Evolutionary conservation across 2,113 vertebrate species (phyloP).

Genomic region (Poeciliopsis turrubarensis): DNA sequence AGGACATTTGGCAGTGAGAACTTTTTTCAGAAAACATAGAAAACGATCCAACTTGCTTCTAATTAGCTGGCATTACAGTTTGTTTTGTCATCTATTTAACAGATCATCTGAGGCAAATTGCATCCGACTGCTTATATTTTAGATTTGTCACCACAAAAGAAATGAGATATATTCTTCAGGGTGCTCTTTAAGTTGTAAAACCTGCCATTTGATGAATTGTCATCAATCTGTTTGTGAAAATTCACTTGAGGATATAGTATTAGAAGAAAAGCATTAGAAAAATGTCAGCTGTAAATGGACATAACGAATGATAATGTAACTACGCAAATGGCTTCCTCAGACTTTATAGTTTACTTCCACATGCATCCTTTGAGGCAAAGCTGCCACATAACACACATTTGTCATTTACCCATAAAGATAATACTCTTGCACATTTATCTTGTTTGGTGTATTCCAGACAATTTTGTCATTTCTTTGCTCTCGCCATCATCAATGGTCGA

Average conservation of each 20-base stretch:
- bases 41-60: neutral
- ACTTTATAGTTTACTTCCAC: neutral
- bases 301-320: neutral
- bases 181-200: neutral
- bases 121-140: neutral
- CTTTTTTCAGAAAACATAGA: neutral
- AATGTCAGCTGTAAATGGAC: neutral
- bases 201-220: neutral
- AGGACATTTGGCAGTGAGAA: neutral
- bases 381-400: neutral
- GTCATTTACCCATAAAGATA: neutral
- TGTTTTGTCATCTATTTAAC: conserved; percentile 3
- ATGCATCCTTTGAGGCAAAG: neutral
- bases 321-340: neutral
- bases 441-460: neutral
- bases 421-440: neutral
- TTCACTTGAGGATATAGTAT: neutral
- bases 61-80: neutral
- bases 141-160: neutral
- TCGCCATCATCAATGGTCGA: neutral
- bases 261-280: neutral
- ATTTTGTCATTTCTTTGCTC: neutral
- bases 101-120: neutral
- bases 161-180: neutral
- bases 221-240: neutral